Conservation (phyloP, 2,888 invertebrate species). For the Melanophora roralis region DNA sequence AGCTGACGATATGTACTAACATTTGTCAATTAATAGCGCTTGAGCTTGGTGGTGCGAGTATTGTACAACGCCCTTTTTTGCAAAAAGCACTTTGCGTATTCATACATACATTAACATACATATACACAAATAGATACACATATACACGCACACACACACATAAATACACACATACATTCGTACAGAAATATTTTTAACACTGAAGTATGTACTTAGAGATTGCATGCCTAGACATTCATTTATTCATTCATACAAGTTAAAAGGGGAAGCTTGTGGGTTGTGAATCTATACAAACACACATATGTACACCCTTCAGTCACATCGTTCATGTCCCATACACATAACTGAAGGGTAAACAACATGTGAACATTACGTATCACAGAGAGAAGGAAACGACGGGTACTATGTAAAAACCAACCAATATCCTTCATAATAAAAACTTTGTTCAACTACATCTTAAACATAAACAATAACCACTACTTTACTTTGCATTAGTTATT, state of each 20-base stretch:
- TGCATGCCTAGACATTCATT: constrained; percentile 13
- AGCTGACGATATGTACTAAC: too few relatives aligned
- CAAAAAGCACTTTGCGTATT: constrained; percentile 28
- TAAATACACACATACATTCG: too few relatives aligned
- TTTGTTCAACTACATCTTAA: constrained; percentile 54
- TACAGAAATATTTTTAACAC: constrained; percentile 49
- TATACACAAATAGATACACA: too few relatives aligned
- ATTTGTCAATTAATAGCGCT: too few relatives aligned
- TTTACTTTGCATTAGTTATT: constrained; percentile 54
- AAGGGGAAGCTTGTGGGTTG: constrained; percentile 33
- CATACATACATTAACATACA: too few relatives aligned
- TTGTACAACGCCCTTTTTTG: constrained; percentile 40
- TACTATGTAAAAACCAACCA: constrained; percentile 10
- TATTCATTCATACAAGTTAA: not conserved
- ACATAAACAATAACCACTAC: constrained; percentile 57
- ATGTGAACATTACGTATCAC: not conserved
- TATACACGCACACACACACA: too few relatives aligned
- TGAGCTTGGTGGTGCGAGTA: not conserved
- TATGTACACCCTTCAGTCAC: not conserved
- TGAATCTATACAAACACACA: not conserved
- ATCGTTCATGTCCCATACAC: not conserved
- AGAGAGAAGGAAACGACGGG: not conserved
- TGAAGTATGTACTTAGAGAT: constrained; percentile 42
- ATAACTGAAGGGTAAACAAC: too few relatives aligned
- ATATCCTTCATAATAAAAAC: constrained; percentile 50